Evolutionary conservation across 2,888 invertebrate genomes (phyloP).

Genomic region (Aricia artaxerxes): DNA sequence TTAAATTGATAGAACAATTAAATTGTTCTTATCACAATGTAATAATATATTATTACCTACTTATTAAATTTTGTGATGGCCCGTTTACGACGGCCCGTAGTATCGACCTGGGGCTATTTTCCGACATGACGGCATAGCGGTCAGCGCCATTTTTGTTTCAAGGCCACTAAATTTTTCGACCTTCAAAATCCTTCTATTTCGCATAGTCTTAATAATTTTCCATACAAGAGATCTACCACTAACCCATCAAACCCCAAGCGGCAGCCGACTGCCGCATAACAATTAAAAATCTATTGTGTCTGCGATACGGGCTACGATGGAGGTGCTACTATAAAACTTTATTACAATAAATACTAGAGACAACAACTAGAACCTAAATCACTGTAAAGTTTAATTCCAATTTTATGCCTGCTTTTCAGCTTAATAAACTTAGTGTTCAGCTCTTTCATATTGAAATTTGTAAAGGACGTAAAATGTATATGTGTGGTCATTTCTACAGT

Average conservation of each 20-base stretch:
- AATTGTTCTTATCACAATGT: too few relatives aligned
- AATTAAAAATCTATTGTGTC: too few relatives aligned
- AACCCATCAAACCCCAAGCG: too few relatives aligned
- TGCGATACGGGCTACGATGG: too few relatives aligned
- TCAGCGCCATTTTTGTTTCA: slow-evolving; percentile 1
- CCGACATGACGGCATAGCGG: neutral
- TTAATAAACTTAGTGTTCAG: too few relatives aligned
- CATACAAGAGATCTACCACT: too few relatives aligned
- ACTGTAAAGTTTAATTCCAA: neutral
- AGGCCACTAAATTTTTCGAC: neutral
- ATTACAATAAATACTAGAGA: too few relatives aligned
- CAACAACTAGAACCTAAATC: neutral
- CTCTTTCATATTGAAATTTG: too few relatives aligned
- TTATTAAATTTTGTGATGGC: neutral
- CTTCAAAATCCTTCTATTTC: neutral
- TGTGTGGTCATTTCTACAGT: slow-evolving; percentile 7
- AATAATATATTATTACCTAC: neutral
- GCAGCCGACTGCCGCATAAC: too few relatives aligned
- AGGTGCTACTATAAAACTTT: too few relatives aligned
- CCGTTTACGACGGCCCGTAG: neutral
- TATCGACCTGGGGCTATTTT: slow-evolving; percentile 21
- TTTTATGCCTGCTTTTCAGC: neutral
- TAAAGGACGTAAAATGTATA: neutral
- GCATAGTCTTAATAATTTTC: neutral
- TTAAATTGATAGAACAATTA: too few relatives aligned